Percentiles rank a stretch among this genome's conserved stretches.
Conservation (phyloP, 2,797 vertebrate species). For the Anguilla marmorata region DNA sequence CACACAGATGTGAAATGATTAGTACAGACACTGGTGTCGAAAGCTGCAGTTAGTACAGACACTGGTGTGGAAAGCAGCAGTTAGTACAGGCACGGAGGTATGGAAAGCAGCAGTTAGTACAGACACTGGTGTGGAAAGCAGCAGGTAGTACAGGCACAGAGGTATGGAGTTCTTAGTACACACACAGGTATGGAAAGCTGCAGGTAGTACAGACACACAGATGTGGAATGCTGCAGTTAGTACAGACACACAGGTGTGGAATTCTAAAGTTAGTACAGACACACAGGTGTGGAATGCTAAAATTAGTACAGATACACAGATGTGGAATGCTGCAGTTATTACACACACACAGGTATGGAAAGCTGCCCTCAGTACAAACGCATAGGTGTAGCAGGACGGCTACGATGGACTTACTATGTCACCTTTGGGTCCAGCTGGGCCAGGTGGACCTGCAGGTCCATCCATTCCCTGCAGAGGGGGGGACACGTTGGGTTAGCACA, state of each 20-base stretch:
- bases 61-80: too few species aligned
- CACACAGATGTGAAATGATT: not conserved
- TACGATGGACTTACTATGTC: conserved; percentile 83
- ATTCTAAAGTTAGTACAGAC: not conserved
- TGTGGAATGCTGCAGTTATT: not conserved
- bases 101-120: too few species aligned
- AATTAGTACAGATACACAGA: not conserved
- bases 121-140: too few species aligned
- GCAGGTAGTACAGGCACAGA: too few species aligned
- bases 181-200: too few species aligned
- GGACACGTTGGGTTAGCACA: conserved; percentile 37
- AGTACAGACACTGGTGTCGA: not conserved
- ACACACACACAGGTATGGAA: not conserved
- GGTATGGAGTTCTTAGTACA: too few species aligned
- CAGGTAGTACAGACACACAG: too few species aligned
- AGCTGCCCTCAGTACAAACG: not conserved
- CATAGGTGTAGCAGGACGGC: not conserved
- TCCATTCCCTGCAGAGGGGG: conserved; percentile 81
- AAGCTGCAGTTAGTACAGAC: not conserved
- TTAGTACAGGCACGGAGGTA: too few species aligned
- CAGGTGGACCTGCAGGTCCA: conserved; percentile 86
- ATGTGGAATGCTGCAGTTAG: not conserved
- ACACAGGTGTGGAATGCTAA: not conserved
- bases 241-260: not conserved
- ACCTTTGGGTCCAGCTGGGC: conserved; percentile 96